These are phyloP conservation scores for Palythoa heliodiscus DNA, from an alignment of 92 coral and sea anemone species.

Conservation along the genomic window DNA sequence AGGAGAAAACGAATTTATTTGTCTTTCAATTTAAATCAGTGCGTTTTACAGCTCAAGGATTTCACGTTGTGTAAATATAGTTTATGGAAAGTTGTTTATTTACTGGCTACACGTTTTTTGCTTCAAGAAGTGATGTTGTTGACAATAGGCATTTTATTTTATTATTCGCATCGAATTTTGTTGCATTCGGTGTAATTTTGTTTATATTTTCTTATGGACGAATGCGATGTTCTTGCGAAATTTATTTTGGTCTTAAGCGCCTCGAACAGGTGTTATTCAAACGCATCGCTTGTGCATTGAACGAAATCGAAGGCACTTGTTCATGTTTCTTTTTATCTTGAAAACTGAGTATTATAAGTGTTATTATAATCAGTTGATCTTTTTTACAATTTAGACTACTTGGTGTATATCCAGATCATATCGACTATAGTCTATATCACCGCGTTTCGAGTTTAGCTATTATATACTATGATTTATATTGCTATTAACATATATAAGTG, in stretches of 20 bases:
- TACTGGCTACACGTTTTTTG: not conserved
- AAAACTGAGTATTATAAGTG: not conserved
- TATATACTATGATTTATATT: not conserved
- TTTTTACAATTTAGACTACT: constrained; percentile 11
- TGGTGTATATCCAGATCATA: not conserved
- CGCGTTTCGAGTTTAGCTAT: not conserved
- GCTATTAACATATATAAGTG: constrained; percentile 22
- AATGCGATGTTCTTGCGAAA: not conserved
- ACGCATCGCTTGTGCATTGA: not conserved
- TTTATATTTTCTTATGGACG: not conserved
- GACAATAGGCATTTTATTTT: not conserved
- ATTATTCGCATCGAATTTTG: not conserved
- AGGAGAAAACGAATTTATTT: constrained; percentile 1
- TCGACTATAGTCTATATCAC: not conserved
- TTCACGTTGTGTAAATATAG: constrained; percentile 3
- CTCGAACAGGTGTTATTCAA: constrained; percentile 14
- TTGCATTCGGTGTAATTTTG: not conserved
- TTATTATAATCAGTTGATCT: not conserved
- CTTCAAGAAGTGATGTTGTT: not conserved
- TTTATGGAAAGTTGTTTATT: not conserved
- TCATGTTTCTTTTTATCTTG: not conserved
- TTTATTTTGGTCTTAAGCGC: not conserved
- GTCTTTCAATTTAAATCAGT: constrained; percentile 18
- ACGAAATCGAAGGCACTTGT: not conserved
- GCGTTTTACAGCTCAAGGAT: not conserved